Evolutionary conservation across 1,140 invertebrate species (phyloP).

Genomic region (Acromyrmex echinatior): DNA sequence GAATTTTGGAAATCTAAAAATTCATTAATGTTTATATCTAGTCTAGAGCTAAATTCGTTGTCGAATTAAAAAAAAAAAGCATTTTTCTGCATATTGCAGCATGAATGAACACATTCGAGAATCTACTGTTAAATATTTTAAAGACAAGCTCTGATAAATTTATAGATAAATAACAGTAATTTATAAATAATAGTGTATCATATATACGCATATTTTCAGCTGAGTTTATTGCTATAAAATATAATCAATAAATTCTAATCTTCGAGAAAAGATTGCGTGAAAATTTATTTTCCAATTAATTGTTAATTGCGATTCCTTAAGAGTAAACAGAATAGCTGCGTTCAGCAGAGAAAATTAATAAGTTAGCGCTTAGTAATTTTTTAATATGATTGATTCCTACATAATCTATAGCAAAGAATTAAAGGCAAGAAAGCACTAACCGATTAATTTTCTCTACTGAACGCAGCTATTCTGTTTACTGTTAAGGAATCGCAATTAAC

Average conservation of each 20-base stretch:
- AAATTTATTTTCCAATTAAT: conserved; percentile 2
- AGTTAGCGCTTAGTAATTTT: too few species aligned
- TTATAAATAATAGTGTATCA: neutral
- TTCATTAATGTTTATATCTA: neutral
- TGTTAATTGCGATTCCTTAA: too few species aligned
- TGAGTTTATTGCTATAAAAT: neutral
- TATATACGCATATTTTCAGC: neutral
- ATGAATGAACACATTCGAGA: neutral
- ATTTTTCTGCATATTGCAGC: neutral
- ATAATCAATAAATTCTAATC: neutral
- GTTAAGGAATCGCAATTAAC: too few species aligned
- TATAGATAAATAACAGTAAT: neutral
- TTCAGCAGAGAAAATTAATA: too few species aligned
- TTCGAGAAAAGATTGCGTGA: neutral
- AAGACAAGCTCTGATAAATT: neutral
- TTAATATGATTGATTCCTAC: too few species aligned
- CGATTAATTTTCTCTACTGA: too few species aligned
- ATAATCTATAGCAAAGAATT: too few species aligned
- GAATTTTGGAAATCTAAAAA: neutral
- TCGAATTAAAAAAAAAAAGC: neutral
- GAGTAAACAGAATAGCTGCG: too few species aligned
- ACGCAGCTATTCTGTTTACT: too few species aligned
- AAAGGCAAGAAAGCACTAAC: too few species aligned
- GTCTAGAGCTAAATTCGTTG: neutral
- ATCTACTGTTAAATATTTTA: neutral